A percentile compares a stretch with the other conserved stretches of the same genome.
Conservation (phyloP, 2,113 vertebrate species). For the Mastomys natalensis region DNA sequence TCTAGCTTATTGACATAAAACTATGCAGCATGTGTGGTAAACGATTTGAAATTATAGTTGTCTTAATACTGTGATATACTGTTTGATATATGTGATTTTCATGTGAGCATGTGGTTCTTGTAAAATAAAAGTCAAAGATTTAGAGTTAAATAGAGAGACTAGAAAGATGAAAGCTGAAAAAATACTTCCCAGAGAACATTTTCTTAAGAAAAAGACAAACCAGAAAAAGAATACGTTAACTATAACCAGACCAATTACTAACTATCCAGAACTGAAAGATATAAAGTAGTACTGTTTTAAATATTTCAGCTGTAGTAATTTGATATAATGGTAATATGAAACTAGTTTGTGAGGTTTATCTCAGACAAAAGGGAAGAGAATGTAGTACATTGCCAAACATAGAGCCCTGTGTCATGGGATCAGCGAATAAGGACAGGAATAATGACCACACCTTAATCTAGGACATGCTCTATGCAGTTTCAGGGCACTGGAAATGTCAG, state of each 20-base stretch:
- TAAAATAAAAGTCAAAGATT: not conserved
- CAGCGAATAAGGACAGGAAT: not conserved
- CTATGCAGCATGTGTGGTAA: not conserved
- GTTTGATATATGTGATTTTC: not conserved
- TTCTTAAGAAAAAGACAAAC: not conserved
- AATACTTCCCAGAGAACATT: not conserved
- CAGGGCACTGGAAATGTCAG: not conserved
- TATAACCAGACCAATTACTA: fast-evolving
- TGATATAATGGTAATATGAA: not conserved
- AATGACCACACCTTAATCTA: not conserved
- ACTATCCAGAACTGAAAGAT: not conserved
- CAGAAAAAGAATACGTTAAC: not conserved
- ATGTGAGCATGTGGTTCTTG: not conserved
- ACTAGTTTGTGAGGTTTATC: not conserved
- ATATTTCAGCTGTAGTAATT: not conserved
- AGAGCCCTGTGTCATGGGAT: not conserved
- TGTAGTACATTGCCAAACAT: not conserved
- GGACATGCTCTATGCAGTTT: not conserved
- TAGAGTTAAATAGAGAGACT: not conserved
- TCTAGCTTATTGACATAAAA: not conserved
- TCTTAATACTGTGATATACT: not conserved
- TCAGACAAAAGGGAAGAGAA: not conserved
- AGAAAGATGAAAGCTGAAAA: not conserved
- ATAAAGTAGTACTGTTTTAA: not conserved
- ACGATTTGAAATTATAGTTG: not conserved